Evolutionary conservation across 2,888 invertebrate species (phyloP).

Genomic region (Endomychus coccineus): DNA sequence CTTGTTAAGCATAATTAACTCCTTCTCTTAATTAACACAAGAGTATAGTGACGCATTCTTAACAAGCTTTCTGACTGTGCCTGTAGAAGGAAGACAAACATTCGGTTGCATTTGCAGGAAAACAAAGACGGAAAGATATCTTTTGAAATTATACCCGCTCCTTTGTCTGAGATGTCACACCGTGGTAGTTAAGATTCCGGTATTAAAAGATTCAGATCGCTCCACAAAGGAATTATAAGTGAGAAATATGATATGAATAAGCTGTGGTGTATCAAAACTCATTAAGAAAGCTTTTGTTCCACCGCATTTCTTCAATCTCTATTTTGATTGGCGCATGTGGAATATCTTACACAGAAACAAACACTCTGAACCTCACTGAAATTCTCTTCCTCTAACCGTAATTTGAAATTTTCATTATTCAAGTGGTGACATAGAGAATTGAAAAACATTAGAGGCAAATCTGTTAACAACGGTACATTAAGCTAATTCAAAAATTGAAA

Average conservation of each 20-base stretch:
- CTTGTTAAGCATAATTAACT: slow-evolving; percentile 43
- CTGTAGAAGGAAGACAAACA: slow-evolving; percentile 15
- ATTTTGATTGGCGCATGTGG: too few species aligned
- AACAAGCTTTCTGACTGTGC: slow-evolving; percentile 30
- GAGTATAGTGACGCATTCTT: slow-evolving; percentile 39
- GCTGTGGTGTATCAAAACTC: too few species aligned
- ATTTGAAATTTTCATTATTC: too few species aligned
- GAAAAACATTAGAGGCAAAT: too few species aligned
- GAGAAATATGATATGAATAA: slow-evolving; percentile 15
- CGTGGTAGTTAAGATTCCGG: slow-evolving; percentile 20
- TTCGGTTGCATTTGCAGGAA: background rate
- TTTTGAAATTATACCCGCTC: slow-evolving; percentile 16
- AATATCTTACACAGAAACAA: too few species aligned
- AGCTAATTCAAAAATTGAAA: too few species aligned
- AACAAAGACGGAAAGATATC: slow-evolving; percentile 1
- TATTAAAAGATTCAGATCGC: slow-evolving; percentile 21
- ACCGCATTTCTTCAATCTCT: too few species aligned
- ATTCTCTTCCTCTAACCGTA: too few species aligned
- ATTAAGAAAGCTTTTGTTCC: too few species aligned
- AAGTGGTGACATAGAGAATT: too few species aligned
- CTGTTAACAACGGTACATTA: too few species aligned
- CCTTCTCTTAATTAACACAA: slow-evolving; percentile 43
- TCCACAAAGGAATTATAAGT: slow-evolving; percentile 16
- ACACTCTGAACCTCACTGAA: too few species aligned
- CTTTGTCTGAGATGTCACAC: slow-evolving; percentile 23